Evolutionary conservation across 2,888 invertebrate genomes (phyloP).

Genomic region (Parnassius apollo): DNA sequence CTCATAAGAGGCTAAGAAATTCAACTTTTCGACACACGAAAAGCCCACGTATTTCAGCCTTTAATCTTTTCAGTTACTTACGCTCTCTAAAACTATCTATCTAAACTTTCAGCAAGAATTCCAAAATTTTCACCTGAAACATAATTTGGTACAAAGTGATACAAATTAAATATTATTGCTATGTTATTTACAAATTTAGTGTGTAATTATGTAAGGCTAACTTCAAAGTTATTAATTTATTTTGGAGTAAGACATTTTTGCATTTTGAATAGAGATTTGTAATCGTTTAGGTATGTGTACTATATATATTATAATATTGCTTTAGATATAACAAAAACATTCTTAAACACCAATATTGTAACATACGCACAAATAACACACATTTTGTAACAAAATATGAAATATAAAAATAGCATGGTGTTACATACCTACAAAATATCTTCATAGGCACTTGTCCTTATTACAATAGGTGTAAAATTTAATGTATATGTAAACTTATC

Average conservation of each 20-base stretch:
- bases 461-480: constrained; percentile 38
- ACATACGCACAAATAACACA: constrained; percentile 37
- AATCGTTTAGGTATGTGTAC: constrained; percentile 60
- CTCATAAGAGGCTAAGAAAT: constrained; percentile 51
- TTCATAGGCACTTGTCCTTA: constrained; percentile 17
- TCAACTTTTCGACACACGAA: constrained; percentile 64
- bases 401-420: neutral
- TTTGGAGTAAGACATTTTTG: constrained; percentile 61
- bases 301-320: constrained; percentile 41
- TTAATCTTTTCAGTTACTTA: constrained; percentile 35
- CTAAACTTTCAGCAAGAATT: constrained; percentile 49
- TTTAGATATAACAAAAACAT: constrained; percentile 52
- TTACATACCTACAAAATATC: constrained; percentile 8
- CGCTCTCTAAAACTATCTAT: constrained; percentile 56
- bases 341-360: constrained; percentile 42
- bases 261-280: constrained; percentile 67
- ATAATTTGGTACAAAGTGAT: constrained; percentile 77
- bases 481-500: constrained; percentile 39
- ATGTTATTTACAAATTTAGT: constrained; percentile 68
- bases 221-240: constrained; percentile 67
- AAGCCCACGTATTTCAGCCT: constrained; percentile 60
- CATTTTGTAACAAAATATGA: constrained; percentile 31
- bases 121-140: constrained; percentile 49
- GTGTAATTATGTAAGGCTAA: constrained; percentile 37
- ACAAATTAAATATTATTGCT: constrained; percentile 73